Base-by-base conservation (phyloP, 2,888 invertebrate genomes). In the Molorchus minor region DNA sequence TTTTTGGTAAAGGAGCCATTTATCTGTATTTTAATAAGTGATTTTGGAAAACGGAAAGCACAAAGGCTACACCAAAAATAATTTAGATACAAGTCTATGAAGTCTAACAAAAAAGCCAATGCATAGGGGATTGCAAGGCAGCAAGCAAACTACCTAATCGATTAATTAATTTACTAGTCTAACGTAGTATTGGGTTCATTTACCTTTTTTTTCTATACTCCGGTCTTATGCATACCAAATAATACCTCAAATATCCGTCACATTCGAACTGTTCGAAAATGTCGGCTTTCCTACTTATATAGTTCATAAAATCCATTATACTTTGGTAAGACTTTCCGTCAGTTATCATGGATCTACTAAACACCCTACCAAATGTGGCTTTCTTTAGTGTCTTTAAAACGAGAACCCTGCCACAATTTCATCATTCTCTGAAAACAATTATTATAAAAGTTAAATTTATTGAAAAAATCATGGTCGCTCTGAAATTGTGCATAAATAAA, bases 321-420 rank as follows among this genome's bases (percentile, higher is more conserved):
- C 76, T 78, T 49, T 72, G 65, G 52, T 75, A 74, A 3, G 76
- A 71, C 43, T 75, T 76, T 2, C 80, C 81, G 5, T 75, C 69
- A 10, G 70, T 69, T n/a, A 77, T 29, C 57, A 73, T 70, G 1
- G 74, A 66, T 36, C 78, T 65, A 53, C 75, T 77, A 53, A 79
- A 80, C 7, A 78, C 73, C 45, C 75, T 64, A 15, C 73, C 77
- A 45, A 65, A 77, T 38, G 79, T 77, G 17, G 47, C 58, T 67
- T 79, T 77, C 29, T 69, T 66, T 3, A 78, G 63, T 2, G 73
- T 71, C 47, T 73, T 73, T 44, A 80, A 60, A 3, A 81, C 52
- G 20, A 79, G 56, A n/a, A 74, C 71, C 79, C 80, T 4, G 71
- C 78, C 2, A 80, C 12, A 7, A 59, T 44, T 13, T 70, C 65